Conservation (phyloP, 2,113 vertebrate genomes). For the Mixornis gularis region DNA sequence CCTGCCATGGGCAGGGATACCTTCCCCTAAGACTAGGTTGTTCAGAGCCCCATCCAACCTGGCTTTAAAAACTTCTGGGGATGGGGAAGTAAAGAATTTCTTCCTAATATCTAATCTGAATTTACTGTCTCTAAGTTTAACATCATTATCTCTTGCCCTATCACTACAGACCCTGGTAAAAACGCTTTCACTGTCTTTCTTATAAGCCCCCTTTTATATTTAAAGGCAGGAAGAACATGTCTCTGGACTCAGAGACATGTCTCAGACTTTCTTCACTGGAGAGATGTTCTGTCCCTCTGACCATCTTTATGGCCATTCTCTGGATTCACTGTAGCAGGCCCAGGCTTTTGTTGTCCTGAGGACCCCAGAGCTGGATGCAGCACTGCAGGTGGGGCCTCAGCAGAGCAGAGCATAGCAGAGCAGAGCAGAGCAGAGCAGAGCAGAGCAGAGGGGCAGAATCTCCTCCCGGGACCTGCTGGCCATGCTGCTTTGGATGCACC, state of each 20-base stretch:
- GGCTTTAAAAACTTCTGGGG: not conserved
- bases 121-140: not conserved
- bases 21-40: not conserved
- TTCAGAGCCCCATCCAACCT: not conserved
- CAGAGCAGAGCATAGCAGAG: rapidly evolving
- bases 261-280: not conserved
- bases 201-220: not conserved
- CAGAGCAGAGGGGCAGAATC: not conserved
- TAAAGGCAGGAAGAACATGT: not conserved
- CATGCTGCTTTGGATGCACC: rapidly evolving
- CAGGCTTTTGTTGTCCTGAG: not conserved
- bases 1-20: not conserved
- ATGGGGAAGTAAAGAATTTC: not conserved
- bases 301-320: not conserved
- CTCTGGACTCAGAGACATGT: too few species aligned
- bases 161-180: not conserved
- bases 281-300: not conserved
- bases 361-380: not conserved
- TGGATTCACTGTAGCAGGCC: not conserved
- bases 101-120: not conserved
- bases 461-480: not conserved
- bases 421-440: too few species aligned
- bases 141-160: not conserved
- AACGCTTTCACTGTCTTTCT: not conserved
- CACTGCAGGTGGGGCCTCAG: not conserved